A percentile compares a stretch with the other conserved stretches of the same genome.
Evolutionary conservation across 2,113 vertebrate species (phyloP).

Genomic region (Myrmecobius fasciatus): DNA sequence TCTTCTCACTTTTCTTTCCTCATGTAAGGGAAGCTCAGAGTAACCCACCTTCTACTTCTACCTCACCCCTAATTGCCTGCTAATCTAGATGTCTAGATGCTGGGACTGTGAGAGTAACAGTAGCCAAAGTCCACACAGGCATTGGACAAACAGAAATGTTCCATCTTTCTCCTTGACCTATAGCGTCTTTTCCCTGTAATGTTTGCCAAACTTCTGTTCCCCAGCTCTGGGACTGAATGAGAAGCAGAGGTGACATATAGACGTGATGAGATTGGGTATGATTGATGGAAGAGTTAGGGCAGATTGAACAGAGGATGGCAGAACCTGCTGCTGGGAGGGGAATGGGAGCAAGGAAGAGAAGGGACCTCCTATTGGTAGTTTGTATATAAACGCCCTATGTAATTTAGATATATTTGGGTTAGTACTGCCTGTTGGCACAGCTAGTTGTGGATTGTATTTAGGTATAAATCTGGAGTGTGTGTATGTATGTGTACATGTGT

Average conservation of each 20-base stretch:
- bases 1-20: neutral
- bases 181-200: neutral
- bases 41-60: neutral
- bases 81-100: neutral
- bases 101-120: neutral
- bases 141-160: neutral
- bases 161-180: neutral
- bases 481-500: neutral
- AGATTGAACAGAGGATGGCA: too few species aligned
- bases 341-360: neutral
- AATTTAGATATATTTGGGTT: neutral
- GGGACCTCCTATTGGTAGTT: neutral
- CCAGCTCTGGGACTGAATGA: neutral
- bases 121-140: neutral
- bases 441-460: conserved; percentile 4
- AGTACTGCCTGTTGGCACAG: conserved; percentile 7
- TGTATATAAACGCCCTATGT: neutral
- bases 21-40: neutral
- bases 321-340: neutral
- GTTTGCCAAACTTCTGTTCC: neutral
- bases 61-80: neutral
- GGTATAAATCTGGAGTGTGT: neutral
- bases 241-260: neutral
- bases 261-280: neutral
- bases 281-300: neutral